Evolutionary conservation across 2,797 vertebrate genomes (phyloP).

Genomic region (Ataeniobius toweri): DNA sequence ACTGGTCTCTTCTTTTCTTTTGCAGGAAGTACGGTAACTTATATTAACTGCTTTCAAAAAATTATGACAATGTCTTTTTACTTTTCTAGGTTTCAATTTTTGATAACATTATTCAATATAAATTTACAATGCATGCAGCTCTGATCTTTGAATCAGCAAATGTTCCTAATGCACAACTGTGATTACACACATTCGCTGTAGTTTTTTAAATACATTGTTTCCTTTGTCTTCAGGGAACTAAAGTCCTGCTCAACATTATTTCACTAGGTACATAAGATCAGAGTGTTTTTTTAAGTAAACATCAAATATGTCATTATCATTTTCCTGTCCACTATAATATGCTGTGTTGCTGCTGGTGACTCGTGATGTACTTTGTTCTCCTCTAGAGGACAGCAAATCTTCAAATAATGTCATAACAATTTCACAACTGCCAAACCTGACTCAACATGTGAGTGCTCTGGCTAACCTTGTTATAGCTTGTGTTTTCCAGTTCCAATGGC

Average conservation of each 20-base stretch:
- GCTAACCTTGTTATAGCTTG: not conserved
- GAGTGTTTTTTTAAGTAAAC: not conserved
- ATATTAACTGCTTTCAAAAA: not conserved
- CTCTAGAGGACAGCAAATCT: constrained; percentile 7
- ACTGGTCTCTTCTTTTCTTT: not conserved
- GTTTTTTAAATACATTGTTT: not conserved
- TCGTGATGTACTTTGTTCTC: not conserved
- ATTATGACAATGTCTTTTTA: not conserved
- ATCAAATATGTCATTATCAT: not conserved
- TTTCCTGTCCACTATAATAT: not conserved
- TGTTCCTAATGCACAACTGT: not conserved
- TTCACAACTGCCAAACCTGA: not conserved
- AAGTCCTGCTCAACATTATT: not conserved
- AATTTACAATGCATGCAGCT: not conserved
- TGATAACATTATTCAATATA: not conserved
- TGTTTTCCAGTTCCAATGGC: not conserved
- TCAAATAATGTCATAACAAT: not conserved
- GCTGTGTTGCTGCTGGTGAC: too few species aligned
- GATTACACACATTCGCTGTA: not conserved
- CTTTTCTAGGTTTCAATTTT: not conserved
- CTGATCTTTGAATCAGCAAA: not conserved
- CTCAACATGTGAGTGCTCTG: not conserved
- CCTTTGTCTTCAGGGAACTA: not conserved
- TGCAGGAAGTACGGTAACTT: not conserved
- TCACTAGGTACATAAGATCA: not conserved